Evolutionary conservation across 2,113 vertebrate genomes (phyloP).

Genomic region (Hylia prasina): DNA sequence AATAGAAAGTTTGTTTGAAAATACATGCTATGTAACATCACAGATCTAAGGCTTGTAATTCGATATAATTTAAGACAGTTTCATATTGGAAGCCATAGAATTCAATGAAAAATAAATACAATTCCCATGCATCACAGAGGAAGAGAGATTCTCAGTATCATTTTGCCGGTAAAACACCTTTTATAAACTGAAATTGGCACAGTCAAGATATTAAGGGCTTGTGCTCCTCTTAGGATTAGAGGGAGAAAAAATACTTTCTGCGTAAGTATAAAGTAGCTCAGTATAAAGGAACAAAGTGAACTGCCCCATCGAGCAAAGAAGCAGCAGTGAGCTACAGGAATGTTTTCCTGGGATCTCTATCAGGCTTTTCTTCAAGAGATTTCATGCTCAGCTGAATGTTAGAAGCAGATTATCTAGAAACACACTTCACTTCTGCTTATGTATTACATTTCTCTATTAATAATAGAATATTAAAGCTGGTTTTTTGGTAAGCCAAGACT

Average conservation of each 20-base stretch:
- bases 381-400: conserved; percentile 22
- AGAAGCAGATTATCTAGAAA: conserved; percentile 50
- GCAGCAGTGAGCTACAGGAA: background rate
- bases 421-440: background rate
- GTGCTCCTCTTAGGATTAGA: background rate
- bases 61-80: background rate
- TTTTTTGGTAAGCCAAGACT: conserved; percentile 8
- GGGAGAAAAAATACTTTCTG: background rate
- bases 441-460: conserved; percentile 31
- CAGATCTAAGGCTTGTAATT: background rate
- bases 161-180: background rate
- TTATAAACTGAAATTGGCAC: background rate
- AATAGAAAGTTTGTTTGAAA: background rate
- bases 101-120: conserved; percentile 5
- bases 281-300: background rate
- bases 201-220: background rate
- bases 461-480: background rate
- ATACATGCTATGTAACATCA: background rate
- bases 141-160: background rate
- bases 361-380: conserved; percentile 14
- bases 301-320: background rate
- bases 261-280: background rate
- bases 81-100: background rate
- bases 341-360: background rate
- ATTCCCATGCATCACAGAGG: background rate